phyloP scores from a whole-genome alignment of 2,797 vertebrate species.

The Rhyacichthys aspro region DNA sequence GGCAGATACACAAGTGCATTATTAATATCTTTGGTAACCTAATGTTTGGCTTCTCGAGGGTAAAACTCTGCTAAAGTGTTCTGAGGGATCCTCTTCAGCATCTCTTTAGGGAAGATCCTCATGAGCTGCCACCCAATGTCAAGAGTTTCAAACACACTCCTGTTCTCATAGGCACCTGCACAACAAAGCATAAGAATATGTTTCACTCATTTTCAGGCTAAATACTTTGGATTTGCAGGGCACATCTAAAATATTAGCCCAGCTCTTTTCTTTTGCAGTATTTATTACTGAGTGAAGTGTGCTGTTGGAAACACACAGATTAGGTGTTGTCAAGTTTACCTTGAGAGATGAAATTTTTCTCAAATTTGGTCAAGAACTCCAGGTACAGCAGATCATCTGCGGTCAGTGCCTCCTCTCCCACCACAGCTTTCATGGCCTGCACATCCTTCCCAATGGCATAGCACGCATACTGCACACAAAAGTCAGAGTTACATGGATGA shows the following conservation, averaged over 20 bases:
- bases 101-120: slow-evolving; percentile 95
- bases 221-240: no score
- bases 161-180: slow-evolving; percentile 90
- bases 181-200: no score
- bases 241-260: no score
- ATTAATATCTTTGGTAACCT: background rate
- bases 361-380: slow-evolving; percentile 80
- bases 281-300: no score
- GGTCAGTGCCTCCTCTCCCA: slow-evolving; percentile 78
- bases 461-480: slow-evolving; percentile 51
- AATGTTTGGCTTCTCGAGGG: slow-evolving; percentile 78
- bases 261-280: no score
- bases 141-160: slow-evolving; percentile 91
- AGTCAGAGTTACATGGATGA: no score
- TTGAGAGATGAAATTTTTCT: slow-evolving; percentile 80
- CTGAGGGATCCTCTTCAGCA: slow-evolving; percentile 95
- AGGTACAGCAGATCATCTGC: slow-evolving; percentile 76
- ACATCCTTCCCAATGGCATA: slow-evolving; percentile 81
- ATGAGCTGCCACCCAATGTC: slow-evolving; percentile 94
- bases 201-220: no score
- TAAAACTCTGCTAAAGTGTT: slow-evolving; percentile 91
- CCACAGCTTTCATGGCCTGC: slow-evolving; percentile 81
- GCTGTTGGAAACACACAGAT: no score
- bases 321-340: slow-evolving; percentile 40
- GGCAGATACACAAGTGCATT: background rate